Evolutionary conservation across 1,140 invertebrate genomes (phyloP).

Genomic region (Ostrea edulis): DNA sequence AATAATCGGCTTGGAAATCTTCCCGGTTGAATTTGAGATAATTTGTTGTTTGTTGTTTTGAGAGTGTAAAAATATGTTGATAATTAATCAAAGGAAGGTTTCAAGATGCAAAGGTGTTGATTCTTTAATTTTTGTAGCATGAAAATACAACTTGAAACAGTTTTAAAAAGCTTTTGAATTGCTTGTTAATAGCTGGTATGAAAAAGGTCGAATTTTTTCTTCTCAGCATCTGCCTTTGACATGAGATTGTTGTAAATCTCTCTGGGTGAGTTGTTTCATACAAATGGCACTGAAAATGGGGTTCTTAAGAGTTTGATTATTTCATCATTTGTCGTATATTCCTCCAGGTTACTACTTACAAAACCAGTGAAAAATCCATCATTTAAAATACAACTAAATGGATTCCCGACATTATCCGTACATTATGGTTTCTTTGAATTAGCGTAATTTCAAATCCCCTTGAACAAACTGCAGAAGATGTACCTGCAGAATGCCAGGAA

Average conservation of each 20-base stretch:
- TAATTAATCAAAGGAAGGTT: constrained; percentile 31
- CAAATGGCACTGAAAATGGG: not conserved
- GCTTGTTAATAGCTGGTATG: constrained; percentile 5
- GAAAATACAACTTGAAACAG: constrained; percentile 26
- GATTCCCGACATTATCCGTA: constrained; percentile 15
- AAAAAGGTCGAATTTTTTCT: not conserved
- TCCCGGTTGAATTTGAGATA: not conserved
- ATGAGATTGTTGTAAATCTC: not conserved
- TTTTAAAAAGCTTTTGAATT: constrained; percentile 19
- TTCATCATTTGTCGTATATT: not conserved
- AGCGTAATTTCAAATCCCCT: constrained; percentile 17
- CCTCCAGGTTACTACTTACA: constrained; percentile 2
- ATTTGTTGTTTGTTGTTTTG: constrained; percentile 16
- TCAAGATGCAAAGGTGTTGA: not conserved
- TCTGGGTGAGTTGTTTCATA: not conserved
- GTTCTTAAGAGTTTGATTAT: not conserved
- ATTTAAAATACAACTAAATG: constrained; percentile 9
- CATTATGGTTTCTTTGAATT: not conserved
- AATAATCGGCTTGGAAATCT: constrained; percentile 38
- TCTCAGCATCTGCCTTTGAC: not conserved
- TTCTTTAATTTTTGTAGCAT: constrained; percentile 28
- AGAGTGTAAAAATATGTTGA: constrained; percentile 22
- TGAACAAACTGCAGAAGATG: not conserved
- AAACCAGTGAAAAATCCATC: not conserved
- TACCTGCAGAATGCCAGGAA: not conserved